A percentile compares a stretch with the other conserved stretches of the same genome.
Conservation (phyloP, 2,888 invertebrate genomes). For the Choristoneura rosaceana region DNA sequence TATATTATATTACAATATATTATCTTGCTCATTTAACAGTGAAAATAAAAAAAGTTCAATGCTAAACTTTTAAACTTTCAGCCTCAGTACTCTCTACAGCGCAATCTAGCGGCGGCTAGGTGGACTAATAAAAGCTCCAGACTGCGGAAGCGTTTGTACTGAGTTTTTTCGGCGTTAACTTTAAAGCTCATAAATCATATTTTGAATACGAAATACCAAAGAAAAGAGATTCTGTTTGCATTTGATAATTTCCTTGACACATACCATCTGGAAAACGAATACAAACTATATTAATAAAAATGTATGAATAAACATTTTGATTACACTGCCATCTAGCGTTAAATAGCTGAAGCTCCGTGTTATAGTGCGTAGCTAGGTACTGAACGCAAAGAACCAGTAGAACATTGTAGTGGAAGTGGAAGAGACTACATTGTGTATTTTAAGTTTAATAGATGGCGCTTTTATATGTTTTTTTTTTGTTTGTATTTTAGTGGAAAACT, state of each 20-base stretch:
- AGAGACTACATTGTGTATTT: conserved; percentile 1
- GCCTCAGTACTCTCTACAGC: not conserved
- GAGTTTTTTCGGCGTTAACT: not conserved
- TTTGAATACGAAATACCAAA: not conserved
- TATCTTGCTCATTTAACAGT: too few relatives aligned
- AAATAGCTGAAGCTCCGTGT: conserved; percentile 13
- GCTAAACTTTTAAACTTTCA: not conserved
- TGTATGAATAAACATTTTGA: not conserved
- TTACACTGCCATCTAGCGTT: conserved; percentile 23
- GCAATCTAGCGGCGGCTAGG: conserved; percentile 21
- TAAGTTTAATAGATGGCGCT: conserved; percentile 23
- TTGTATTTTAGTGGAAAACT: too few relatives aligned
- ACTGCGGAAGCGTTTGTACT: too few relatives aligned
- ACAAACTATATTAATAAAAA: too few relatives aligned
- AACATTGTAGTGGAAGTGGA: too few relatives aligned
- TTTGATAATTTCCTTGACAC: too few relatives aligned
- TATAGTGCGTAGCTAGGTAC: not conserved
- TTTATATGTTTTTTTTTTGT: not conserved
- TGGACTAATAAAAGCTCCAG: conserved; percentile 3
- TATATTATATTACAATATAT: too few relatives aligned
- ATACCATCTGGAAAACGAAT: too few relatives aligned
- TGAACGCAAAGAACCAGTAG: not conserved
- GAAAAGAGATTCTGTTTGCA: too few relatives aligned
- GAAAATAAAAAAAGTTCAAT: too few relatives aligned
- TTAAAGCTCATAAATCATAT: not conserved